Base-by-base conservation (phyloP, 2,797 vertebrate genomes). In the Thaleichthys pacificus region DNA sequence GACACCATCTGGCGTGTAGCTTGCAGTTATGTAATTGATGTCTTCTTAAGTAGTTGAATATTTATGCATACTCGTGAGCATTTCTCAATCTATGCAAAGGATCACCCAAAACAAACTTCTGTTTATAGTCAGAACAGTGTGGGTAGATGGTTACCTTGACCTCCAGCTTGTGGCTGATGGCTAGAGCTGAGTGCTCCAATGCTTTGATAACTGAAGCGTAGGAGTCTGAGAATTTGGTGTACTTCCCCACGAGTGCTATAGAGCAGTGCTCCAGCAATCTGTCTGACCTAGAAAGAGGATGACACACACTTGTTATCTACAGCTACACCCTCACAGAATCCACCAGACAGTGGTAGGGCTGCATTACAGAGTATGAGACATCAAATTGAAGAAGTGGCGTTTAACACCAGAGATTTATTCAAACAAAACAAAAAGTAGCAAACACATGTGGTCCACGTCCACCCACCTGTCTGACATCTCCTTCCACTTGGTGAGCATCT, bases 121-220 rank as follows among this genome's bases (percentile, higher is more conserved):
- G 42, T 42, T 38, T 38, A 3, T 42, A 3, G 38, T 42, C 3
- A 9, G 38, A 42, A 42, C 38, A 42, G 11, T 42, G 38, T 42
- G 14, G 51, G 61, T 26, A 14, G 17, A 42, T 1, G 15, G 21
- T 69, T 80, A 99, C 97, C 96, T 96, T 98, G 81, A 99, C 95
- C 67, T 97, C 94, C 30, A 99, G 88, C 71, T 96, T 98, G 88
- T 97, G 95, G 90, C 96, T 98, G 87, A 99, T 96, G 42, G 97
- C 96, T 60, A 99, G 91, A 4, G 97, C 96, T 3, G 97, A 97
- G 80, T 99, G 97, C 77, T 99, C 96, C 63, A 99, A 86, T 5
- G 97, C 96, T 83, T 99, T 99, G 79, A 98, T 97, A 75, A 99
- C 97, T 0, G 97, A 99, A 0, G 96, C 96, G 0, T 99, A 99